These are phyloP conservation scores for Telenomus remus DNA, from an alignment of 1,140 invertebrate genomes.

Conservation along the genomic window DNA sequence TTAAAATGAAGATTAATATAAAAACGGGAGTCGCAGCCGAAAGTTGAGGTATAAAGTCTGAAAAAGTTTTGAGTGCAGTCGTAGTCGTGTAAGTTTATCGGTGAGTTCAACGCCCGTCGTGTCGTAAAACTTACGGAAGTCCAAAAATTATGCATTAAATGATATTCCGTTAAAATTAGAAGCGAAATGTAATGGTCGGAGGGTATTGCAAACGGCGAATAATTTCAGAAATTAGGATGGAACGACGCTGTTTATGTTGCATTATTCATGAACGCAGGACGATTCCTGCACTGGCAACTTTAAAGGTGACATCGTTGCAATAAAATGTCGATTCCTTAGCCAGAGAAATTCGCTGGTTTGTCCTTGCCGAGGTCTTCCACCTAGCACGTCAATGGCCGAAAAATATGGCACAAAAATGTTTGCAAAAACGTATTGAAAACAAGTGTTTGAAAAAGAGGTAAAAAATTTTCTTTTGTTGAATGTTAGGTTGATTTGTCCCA, in stretches of 20 bases:
- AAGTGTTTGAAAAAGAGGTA: too few relatives aligned
- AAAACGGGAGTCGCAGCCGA: not conserved
- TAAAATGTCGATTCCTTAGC: conserved; percentile 35
- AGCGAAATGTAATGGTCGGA: conserved; percentile 7
- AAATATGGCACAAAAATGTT: conserved; percentile 70
- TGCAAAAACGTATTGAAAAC: conserved; percentile 33
- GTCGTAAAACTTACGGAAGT: conserved; percentile 29
- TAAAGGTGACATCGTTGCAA: conserved; percentile 28
- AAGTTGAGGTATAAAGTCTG: not conserved
- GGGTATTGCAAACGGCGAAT: conserved; percentile 11
- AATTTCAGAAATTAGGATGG: conserved; percentile 10
- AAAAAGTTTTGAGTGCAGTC: not conserved
- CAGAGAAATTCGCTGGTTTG: conserved; percentile 52
- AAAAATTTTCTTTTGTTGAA: too few relatives aligned
- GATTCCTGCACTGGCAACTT: not conserved
- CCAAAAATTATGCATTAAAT: conserved; percentile 13
- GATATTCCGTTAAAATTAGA: conserved; percentile 17
- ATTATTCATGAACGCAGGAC: conserved; percentile 36
- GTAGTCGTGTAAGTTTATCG: not conserved
- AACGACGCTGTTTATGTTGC: conserved; percentile 17
- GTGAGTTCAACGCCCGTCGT: conserved; percentile 28
- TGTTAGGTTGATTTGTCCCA: too few relatives aligned
- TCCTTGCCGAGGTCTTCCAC: conserved; percentile 72
- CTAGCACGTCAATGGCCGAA: conserved; percentile 68
- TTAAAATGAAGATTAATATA: too few relatives aligned